Conservation (phyloP, 1,140 invertebrate species). For the Pygmarrhopalites habei region DNA sequence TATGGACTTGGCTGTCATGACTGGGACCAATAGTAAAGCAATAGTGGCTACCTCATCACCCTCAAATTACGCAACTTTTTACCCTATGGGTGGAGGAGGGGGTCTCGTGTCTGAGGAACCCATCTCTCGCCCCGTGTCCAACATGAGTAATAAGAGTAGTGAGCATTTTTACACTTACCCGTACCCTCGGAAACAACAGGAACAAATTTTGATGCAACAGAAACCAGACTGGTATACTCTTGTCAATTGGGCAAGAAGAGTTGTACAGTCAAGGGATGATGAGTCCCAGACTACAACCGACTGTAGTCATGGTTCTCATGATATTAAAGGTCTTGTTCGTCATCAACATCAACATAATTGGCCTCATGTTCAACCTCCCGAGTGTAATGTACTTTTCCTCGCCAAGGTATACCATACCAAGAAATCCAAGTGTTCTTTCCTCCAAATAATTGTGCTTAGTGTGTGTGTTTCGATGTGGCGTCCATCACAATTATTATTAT, state of each 20-base stretch:
- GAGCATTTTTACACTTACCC: constrained; percentile 40
- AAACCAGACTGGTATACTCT: constrained; percentile 33
- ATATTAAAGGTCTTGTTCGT: constrained; percentile 34
- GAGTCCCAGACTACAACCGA: constrained; percentile 28
- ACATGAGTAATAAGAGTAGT: constrained; percentile 38
- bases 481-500: too few species aligned
- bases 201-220: constrained; percentile 18
- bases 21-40: too few species aligned
- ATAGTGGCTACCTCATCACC: too few species aligned
- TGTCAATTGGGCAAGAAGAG: constrained; percentile 35
- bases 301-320: constrained; percentile 35
- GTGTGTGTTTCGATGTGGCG: too few species aligned
- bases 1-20: too few species aligned
- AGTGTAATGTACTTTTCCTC: constrained; percentile 39
- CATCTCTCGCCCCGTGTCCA: constrained; percentile 36
- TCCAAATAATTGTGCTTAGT: too few species aligned
- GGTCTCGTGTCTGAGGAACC: too few species aligned
- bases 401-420: constrained; percentile 28
- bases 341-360: constrained; percentile 37
- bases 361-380: constrained; percentile 38
- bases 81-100: too few species aligned
- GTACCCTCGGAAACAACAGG: constrained; percentile 35
- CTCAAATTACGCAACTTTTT: too few species aligned
- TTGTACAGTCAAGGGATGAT: constrained; percentile 36
- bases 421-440: too few species aligned